These are phyloP conservation scores for Neolamprologus variostigma DNA, from an alignment of 2,113 vertebrate genomes.

Conservation along the genomic window DNA sequence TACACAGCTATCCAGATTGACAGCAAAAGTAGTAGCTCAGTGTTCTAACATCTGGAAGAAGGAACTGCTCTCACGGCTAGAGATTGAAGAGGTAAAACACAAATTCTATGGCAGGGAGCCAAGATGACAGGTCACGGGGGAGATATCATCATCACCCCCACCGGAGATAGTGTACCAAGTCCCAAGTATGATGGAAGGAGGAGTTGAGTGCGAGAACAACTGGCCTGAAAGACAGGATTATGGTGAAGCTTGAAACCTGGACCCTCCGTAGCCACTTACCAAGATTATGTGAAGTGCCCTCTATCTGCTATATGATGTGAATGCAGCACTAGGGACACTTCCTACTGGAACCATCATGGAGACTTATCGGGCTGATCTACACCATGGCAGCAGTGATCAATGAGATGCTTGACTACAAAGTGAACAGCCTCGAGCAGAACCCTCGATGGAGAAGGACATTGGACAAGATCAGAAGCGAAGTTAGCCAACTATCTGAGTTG, in stretches of 20 bases:
- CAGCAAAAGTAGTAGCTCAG: not conserved
- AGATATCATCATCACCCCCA: not conserved
- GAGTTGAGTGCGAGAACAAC: not conserved
- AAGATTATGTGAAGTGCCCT: not conserved
- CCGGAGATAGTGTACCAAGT: not conserved
- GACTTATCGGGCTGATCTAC: not conserved
- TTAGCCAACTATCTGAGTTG: not conserved
- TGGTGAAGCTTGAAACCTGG: not conserved
- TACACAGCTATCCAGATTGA: not conserved
- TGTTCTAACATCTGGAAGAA: not conserved
- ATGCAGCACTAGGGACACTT: not conserved
- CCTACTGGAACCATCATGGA: not conserved
- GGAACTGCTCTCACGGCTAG: not conserved
- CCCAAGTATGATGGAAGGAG: not conserved
- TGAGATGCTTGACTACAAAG: not conserved
- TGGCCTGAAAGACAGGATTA: fast-evolving
- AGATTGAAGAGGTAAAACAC: not conserved
- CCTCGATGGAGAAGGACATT: not conserved
- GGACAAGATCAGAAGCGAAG: not conserved
- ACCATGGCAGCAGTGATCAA: not conserved
- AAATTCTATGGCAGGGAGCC: not conserved
- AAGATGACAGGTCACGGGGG: not conserved
- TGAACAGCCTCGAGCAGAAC: not conserved
- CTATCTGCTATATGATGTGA: not conserved
- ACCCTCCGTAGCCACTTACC: not conserved